Conservation (phyloP, 2,113 vertebrate genomes). For the Carollia perspicillata region DNA sequence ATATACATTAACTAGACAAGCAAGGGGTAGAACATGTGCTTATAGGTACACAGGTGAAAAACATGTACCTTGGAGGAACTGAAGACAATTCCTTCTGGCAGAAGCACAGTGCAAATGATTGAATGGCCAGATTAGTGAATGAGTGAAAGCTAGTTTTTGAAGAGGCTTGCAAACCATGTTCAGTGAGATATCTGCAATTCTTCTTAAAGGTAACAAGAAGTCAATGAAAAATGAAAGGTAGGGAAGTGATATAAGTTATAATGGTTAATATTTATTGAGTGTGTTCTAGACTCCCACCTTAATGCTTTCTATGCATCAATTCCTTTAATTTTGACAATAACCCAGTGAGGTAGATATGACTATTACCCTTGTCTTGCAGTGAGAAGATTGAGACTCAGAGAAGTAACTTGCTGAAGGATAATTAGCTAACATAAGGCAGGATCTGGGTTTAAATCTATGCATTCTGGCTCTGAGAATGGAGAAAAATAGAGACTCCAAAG, state of each 20-base stretch:
- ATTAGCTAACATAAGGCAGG: not conserved
- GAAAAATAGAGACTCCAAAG: not conserved
- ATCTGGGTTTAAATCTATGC: not conserved
- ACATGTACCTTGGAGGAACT: not conserved
- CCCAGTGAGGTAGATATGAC: not conserved
- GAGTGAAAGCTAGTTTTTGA: not conserved
- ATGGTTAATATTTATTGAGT: not conserved
- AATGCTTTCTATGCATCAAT: not conserved
- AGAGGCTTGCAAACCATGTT: not conserved
- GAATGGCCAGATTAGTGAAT: not conserved
- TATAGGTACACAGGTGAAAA: not conserved
- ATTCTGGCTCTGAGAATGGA: not conserved
- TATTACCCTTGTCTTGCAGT: not conserved
- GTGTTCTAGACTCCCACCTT: not conserved
- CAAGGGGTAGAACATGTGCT: fast-evolving
- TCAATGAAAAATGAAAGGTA: not conserved
- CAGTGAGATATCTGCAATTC: not conserved
- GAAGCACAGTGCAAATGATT: not conserved
- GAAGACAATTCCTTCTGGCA: not conserved
- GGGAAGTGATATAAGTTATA: not conserved
- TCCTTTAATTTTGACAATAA: conserved; percentile 5
- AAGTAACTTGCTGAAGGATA: not conserved
- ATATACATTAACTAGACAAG: not conserved
- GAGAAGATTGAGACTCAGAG: not conserved
- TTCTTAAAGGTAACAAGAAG: not conserved